Evolutionary conservation across 2,888 invertebrate species (phyloP).

Genomic region (Litoditis marina): DNA sequence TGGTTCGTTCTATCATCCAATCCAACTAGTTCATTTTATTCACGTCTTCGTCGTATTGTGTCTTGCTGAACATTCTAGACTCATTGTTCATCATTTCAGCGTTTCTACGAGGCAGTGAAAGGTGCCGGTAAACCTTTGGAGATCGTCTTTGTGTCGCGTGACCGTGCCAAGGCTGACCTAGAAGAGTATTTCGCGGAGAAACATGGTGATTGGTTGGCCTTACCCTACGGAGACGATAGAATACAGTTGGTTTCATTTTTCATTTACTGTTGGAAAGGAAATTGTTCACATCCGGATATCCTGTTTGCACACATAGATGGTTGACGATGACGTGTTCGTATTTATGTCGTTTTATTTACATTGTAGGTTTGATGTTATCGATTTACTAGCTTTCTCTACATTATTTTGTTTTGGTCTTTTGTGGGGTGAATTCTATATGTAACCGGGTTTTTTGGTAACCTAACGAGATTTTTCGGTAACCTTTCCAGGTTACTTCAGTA

Average conservation of each 20-base stretch:
- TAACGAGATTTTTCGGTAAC: too few species aligned
- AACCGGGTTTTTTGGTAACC: too few species aligned
- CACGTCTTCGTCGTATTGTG: background rate
- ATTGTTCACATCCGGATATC: too few species aligned
- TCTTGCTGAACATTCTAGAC: background rate
- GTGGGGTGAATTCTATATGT: too few species aligned
- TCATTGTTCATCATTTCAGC: conserved; percentile 25
- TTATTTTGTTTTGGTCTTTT: too few species aligned
- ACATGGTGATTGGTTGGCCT: conserved; percentile 54
- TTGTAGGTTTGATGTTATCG: too few species aligned
- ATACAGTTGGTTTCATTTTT: conserved; percentile 49
- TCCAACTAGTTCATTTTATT: background rate
- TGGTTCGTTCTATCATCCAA: conserved; percentile 24
- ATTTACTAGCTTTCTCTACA: too few species aligned
- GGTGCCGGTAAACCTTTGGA: conserved; percentile 54
- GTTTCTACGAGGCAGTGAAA: conserved; percentile 53
- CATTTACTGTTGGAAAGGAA: too few species aligned
- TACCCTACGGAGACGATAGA: conserved; percentile 51
- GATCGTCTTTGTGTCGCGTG: conserved; percentile 57
- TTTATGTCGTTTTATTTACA: too few species aligned
- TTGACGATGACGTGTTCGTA: too few species aligned
- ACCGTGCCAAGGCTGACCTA: conserved; percentile 52
- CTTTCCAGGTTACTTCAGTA: too few species aligned
- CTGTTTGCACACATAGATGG: too few species aligned
- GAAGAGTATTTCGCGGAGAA: conserved; percentile 58